Conservation (phyloP, 2,113 vertebrate species). For the Fulica atra region DNA sequence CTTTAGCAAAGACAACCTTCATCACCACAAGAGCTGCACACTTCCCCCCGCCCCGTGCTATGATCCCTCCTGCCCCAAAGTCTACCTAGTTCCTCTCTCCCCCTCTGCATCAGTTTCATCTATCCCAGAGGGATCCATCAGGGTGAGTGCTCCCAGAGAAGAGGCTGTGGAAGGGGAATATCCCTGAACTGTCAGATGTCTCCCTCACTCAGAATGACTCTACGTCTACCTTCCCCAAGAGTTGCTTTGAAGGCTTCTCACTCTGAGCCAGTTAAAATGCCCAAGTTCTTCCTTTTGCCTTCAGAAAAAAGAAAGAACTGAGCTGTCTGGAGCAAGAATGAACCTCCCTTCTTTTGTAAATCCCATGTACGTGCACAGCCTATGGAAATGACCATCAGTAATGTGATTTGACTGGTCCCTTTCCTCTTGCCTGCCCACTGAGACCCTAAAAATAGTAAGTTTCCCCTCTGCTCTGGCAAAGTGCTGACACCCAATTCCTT, state of each 20-base stretch:
- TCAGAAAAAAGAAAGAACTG: background rate
- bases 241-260: background rate
- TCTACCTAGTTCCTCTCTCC: background rate
- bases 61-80: background rate
- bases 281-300: background rate
- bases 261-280: background rate
- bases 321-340: background rate
- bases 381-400: background rate
- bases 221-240: background rate
- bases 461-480: background rate
- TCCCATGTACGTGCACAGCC: background rate
- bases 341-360: background rate
- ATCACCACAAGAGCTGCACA: background rate
- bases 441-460: background rate
- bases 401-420: background rate
- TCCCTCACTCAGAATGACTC: background rate
- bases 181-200: background rate
- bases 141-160: background rate
- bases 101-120: background rate
- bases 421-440: background rate
- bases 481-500: background rate
- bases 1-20: background rate
- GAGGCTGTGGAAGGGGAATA: background rate
- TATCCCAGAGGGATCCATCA: background rate
- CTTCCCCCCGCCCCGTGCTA: background rate